Percentiles rank a stretch among this genome's conserved stretches.
These are phyloP conservation scores for Tetheella fluctuosa DNA, from an alignment of 2,888 invertebrate species.

Conservation along the genomic window DNA sequence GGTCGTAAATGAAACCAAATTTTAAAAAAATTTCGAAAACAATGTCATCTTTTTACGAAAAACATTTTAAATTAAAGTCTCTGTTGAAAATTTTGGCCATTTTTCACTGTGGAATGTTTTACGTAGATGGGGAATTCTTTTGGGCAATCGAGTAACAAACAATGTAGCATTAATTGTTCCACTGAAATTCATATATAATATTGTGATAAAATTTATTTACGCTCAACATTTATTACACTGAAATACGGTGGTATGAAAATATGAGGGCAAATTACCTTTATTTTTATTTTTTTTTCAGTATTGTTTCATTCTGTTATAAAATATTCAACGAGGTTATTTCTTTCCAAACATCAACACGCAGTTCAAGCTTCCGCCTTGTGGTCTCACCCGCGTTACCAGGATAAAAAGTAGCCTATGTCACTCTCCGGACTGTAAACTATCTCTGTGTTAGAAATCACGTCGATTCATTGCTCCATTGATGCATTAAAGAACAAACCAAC, in stretches of 20 bases:
- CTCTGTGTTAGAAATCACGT: too few relatives aligned
- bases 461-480: too few relatives aligned
- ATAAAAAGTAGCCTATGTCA: too few relatives aligned
- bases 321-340: background rate
- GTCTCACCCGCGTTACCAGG: too few relatives aligned
- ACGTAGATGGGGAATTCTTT: constrained; percentile 5
- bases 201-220: constrained; percentile 6
- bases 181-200: background rate
- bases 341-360: too few relatives aligned
- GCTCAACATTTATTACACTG: background rate
- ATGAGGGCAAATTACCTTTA: background rate
- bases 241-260: background rate
- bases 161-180: background rate
- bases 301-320: background rate
- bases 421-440: too few relatives aligned
- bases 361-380: too few relatives aligned
- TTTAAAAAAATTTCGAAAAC: background rate
- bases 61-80: background rate
- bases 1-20: constrained; percentile 4
- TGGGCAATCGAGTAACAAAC: background rate
- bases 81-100: background rate
- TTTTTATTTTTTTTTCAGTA: background rate
- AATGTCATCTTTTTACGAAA: background rate
- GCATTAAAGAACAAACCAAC: too few relatives aligned
- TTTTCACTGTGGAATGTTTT: constrained; percentile 1